Base-by-base conservation (phyloP, 2,888 invertebrate genomes). In the Strigamia crassipes region DNA sequence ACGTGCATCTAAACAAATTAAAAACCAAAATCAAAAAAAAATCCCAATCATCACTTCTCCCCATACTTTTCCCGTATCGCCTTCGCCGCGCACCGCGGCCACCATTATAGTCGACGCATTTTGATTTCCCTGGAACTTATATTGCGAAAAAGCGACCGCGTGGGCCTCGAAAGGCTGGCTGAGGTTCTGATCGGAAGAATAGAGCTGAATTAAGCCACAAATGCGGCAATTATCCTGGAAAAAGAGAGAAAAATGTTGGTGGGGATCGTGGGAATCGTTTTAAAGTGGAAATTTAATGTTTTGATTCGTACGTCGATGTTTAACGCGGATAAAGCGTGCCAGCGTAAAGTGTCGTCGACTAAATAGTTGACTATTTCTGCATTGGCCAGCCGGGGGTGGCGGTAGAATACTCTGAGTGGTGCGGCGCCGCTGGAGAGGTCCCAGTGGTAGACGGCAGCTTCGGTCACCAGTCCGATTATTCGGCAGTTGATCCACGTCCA, bases 91-190 rank as follows among this genome's bases (percentile, higher is more conserved):
- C 6, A 86, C 85, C 12, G 87, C 87, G 15, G 87, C 87, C 85
- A 87, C 87, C 66, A 88, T 85, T 42, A 87, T 86, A 18, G 87
- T 87, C 80, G 88, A 88, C 9, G 87, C 85, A 15, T 84, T 85
- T 13, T 85, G 85, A 83, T 88, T 88, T 78, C 87, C 87, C 15
- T 86, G 85, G 84, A 88, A 88, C 82, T 86, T 85, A 84, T 88
- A 88, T 38, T 84, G 85, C 41, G 87, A 85, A 83, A 88, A 88
- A 82, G 86, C 86, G 12, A 87, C 87, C 13, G 87, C 86, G 83
- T 88, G 88, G 34, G 88, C 86, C 82, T 86, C 85, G 79, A 88
- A 87, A 83, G 87, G 87, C 84, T 88, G 88, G 23, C 87, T 87
- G 27, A 88, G 86, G 82, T 87, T 86, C 79, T 87, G 87, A 61